phyloP scores from a whole-genome alignment of 2,113 vertebrate genomes.

The Rhombomys opimus region DNA sequence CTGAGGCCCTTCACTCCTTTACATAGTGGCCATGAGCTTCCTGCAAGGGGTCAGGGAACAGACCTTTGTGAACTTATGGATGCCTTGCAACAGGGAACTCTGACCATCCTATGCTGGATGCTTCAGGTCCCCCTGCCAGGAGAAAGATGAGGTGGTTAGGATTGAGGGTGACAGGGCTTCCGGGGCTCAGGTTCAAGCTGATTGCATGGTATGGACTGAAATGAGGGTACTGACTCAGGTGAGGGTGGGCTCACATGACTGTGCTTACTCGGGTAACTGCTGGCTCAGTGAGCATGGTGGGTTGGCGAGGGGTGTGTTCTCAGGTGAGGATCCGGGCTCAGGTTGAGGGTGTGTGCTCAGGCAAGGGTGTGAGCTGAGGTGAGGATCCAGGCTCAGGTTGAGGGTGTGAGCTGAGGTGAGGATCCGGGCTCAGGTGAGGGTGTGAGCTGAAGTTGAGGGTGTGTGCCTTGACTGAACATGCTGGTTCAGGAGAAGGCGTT shows the following conservation, averaged over 20 bases:
- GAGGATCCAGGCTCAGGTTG: too few species aligned
- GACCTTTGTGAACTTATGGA: not conserved
- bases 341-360: not conserved
- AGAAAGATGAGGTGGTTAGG: not conserved
- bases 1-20: not conserved
- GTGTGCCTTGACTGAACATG: too few species aligned
- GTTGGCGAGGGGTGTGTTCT: not conserved
- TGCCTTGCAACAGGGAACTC: not conserved
- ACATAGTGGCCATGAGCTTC: not conserved
- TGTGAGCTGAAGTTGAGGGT: not conserved
- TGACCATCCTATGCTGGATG: not conserved
- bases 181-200: not conserved
- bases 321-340: not conserved
- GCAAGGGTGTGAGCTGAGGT: too few species aligned
- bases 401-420: not conserved
- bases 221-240: too few species aligned
- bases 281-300: not conserved
- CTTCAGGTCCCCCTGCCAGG: not conserved
- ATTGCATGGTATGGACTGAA: not conserved
- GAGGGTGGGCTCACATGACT: not conserved
- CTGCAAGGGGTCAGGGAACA: not conserved
- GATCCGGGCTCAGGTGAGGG: not conserved
- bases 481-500: not conserved
- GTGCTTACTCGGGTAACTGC: not conserved
- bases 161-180: not conserved